Evolutionary conservation across 1,140 invertebrate species (phyloP), one percentile per base, ranked within the genome.

Genomic region (Rhyzopertha dominica): DNA sequence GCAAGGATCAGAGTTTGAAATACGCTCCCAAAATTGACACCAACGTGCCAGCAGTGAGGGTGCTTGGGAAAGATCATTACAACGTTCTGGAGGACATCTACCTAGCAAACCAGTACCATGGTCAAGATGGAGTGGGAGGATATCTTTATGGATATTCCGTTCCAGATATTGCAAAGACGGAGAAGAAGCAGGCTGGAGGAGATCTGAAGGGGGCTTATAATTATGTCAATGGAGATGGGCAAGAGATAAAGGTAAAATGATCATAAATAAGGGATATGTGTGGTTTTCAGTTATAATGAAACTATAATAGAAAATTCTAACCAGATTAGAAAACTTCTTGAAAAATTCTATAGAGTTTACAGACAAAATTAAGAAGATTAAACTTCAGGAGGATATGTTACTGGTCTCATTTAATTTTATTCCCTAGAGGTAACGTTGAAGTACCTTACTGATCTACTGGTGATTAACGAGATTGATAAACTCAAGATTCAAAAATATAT

Each of bases 51-150:
- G 69, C 69, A 30, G 63, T 70, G 3, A 52, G 67, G 38, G 66
- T 61, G 62, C 46, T 73, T 69, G 49, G 79, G 31, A 71, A 79
- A 31, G 76, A 79, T 58, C 73, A 77, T 2, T 73, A 79, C n/a
- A 73, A 80, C 8, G 79, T 78, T 37, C 65, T 77, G 17, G 78
- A 81, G 65, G 78, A 80, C 66, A 77, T 79, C 17, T 80, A 80
- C 56, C 62, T 77, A 36, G 79, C 78, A 1, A 72, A 73, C 45
- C 79, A 81, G 58, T 81, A 74, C 54, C 79, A 81, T 50, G 79
- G 79, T 0, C 79, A 81, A 62, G 62, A 66, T 45, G 63, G 64
- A 16, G 56, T 79, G 9, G 79, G 79, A 2, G 74, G 75, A n/a
- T 79, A 79, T 47, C 69, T 73, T 1, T 81, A 80, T 43, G 79